Percentiles rank a stretch among this genome's conserved stretches.
Evolutionary conservation across 2,113 vertebrate species (phyloP).

Genomic region (Chloroceryle aenea): DNA sequence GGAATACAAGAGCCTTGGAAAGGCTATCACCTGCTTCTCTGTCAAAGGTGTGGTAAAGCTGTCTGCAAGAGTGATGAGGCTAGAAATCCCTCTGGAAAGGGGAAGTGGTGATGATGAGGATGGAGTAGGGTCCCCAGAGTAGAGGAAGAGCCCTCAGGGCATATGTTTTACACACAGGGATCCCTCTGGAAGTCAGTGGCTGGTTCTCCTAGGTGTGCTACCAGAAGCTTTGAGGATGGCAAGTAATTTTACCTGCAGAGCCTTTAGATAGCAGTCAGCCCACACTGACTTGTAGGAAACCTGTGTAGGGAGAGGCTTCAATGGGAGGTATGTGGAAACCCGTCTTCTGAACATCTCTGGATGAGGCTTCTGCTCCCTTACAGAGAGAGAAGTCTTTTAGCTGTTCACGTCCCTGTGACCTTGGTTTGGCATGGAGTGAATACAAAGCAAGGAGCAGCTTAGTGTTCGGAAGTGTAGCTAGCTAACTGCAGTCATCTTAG

Average conservation of each 20-base stretch:
- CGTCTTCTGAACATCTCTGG: neutral
- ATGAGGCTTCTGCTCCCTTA: neutral
- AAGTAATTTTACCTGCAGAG: neutral
- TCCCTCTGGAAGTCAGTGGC: neutral
- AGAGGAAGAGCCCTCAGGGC: neutral
- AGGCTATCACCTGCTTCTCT: neutral
- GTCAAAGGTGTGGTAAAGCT: neutral
- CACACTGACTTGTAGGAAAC: neutral
- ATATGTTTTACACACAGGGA: neutral
- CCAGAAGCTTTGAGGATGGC: neutral
- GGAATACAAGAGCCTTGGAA: neutral
- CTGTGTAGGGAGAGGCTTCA: neutral
- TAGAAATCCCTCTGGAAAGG: neutral
- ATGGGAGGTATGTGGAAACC: neutral
- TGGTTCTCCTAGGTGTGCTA: neutral
- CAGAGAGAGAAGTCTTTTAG: neutral
- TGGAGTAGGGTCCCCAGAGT: neutral
- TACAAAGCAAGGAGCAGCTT: neutral
- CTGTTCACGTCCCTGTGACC: neutral
- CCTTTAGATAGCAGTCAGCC: neutral
- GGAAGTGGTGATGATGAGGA: neutral
- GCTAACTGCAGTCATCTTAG: constrained; percentile 36
- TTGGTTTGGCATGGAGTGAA: constrained; percentile 3
- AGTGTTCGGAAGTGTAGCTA: neutral
- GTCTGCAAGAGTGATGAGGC: neutral